Evolutionary conservation across 2,113 vertebrate genomes (phyloP).

Genomic region (Oenanthe melanoleuca): DNA sequence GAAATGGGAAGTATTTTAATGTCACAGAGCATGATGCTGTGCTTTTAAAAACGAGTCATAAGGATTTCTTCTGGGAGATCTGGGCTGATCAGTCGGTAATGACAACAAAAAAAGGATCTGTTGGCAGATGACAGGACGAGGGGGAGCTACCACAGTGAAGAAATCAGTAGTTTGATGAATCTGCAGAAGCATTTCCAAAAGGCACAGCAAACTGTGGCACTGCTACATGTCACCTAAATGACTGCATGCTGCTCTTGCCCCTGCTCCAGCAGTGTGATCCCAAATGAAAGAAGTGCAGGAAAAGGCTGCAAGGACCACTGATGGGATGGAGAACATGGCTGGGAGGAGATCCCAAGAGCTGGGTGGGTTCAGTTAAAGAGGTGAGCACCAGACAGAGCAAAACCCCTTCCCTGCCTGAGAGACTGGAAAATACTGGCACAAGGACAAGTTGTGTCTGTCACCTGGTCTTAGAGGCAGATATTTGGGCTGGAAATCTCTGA

Average conservation of each 20-base stretch:
- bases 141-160: not conserved
- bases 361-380: not conserved
- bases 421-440: not conserved
- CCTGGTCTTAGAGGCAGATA: not conserved
- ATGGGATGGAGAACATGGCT: not conserved
- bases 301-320: not conserved
- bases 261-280: not conserved
- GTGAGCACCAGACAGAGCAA: not conserved
- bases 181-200: not conserved
- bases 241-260: not conserved
- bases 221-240: not conserved
- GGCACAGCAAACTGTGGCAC: not conserved
- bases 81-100: not conserved
- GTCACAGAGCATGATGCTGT: not conserved
- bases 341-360: not conserved
- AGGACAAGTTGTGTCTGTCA: not conserved
- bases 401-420: not conserved
- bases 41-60: not conserved
- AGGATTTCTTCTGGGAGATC: not conserved
- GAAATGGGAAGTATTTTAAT: not conserved
- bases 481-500: not conserved
- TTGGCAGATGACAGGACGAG: not conserved
- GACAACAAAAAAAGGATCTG: not conserved
- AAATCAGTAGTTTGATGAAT: not conserved
- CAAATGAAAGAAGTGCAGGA: not conserved